Conservation (phyloP, 1,140 invertebrate species). For the Belonocnema kinseyi region DNA sequence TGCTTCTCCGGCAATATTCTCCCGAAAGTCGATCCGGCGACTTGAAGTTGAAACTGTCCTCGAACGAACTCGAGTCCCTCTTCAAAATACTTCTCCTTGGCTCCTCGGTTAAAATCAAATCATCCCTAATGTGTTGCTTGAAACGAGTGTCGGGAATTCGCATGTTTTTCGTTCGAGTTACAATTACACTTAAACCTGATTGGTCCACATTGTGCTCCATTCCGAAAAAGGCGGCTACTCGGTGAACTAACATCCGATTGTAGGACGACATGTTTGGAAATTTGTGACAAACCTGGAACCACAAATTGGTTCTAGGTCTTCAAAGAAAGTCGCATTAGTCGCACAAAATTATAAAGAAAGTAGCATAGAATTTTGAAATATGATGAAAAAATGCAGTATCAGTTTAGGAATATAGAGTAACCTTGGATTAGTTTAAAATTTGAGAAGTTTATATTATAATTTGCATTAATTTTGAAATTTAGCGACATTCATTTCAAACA, state of each 20-base stretch:
- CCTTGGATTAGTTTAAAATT: no score
- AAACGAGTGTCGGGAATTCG: conserved; percentile 83
- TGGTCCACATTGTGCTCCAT: conserved; percentile 96
- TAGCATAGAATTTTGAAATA: no score
- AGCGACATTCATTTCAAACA: no score
- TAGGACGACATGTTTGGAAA: conserved; percentile 96
- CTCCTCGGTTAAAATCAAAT: conserved; percentile 80
- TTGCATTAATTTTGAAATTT: no score
- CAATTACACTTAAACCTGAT: conserved; percentile 89
- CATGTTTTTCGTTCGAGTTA: conserved; percentile 86
- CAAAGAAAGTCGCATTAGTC: no score
- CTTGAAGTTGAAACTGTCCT: conserved; percentile 80
- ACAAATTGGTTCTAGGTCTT: no score
- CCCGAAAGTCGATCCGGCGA: conserved; percentile 79
- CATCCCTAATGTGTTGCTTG: conserved; percentile 79
- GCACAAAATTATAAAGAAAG: no score
- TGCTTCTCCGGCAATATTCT: conserved; percentile 84
- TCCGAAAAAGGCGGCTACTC: conserved; percentile 93
- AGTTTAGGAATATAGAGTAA: no score
- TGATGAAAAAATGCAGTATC: no score
- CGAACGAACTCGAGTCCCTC: conserved; percentile 86
- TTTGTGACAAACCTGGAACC: conserved; percentile 79
- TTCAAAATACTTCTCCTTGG: conserved; percentile 89
- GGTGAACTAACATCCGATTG: conserved; percentile 95
- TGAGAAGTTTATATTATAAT: no score